Percentiles rank a stretch among this genome's conserved stretches.
Conservation (phyloP, 2,888 invertebrate species). For the Hylaea fasciaria region DNA sequence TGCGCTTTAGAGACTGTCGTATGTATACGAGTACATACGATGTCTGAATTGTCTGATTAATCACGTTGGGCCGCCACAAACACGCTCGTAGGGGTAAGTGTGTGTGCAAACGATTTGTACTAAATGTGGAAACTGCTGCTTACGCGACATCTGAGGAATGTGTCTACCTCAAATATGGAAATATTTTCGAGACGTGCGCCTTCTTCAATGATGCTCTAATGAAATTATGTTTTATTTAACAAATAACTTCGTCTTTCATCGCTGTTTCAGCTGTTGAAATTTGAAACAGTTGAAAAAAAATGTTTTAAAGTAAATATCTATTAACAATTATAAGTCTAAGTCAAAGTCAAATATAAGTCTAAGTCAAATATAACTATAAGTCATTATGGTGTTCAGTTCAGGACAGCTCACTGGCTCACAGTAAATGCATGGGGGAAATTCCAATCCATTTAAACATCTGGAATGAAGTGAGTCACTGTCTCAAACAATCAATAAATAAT, state of each 20-base stretch:
- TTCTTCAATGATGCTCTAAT: conserved; percentile 1
- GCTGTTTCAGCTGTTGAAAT: no score
- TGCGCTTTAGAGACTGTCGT: conserved; percentile 50
- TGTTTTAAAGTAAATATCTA: no score
- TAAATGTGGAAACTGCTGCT: conserved; percentile 66
- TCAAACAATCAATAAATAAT: no score
- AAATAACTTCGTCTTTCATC: background rate
- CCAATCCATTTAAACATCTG: conserved; percentile 1
- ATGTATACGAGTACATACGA: conserved; percentile 39
- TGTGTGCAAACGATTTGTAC: conserved; percentile 53
- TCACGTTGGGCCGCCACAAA: conserved; percentile 47
- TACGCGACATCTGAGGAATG: conserved; percentile 63
- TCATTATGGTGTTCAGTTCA: no score
- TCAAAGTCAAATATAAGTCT: no score
- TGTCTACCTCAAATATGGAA: conserved; percentile 41
- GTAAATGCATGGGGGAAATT: background rate
- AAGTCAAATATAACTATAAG: no score
- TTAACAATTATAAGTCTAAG: no score
- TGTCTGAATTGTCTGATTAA: conserved; percentile 58
- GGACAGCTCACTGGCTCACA: no score
- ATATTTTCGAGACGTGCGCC: conserved; percentile 30
- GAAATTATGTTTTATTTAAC: background rate
- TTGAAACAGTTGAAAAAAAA: no score
- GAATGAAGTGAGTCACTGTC: conserved; percentile 1
- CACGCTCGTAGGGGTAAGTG: conserved; percentile 36